Percentiles rank a stretch among this genome's conserved stretches.
These are phyloP conservation scores for Spongilla lacustris DNA, from an alignment of 37 sponge, comb jelly and placozoan genomes.

Conservation along the genomic window DNA sequence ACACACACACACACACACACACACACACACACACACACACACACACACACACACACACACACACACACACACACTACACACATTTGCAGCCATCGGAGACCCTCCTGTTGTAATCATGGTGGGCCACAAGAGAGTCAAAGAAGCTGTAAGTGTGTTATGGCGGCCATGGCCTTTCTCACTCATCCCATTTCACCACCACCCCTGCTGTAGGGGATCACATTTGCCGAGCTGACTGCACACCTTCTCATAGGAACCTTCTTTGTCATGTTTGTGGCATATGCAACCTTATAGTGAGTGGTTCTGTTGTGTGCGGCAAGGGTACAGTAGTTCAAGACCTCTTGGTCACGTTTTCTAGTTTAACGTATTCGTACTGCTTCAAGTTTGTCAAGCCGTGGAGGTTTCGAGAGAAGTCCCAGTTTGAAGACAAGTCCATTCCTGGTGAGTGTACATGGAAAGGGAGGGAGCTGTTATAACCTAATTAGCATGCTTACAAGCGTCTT, in stretches of 20 bases:
- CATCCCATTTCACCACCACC: not conserved
- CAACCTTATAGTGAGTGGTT: constrained; percentile 6
- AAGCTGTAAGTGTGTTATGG: constrained; percentile 38
- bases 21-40: too few relatives aligned
- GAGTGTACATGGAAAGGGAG: not conserved
- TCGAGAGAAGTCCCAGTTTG: not conserved
- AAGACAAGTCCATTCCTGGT: not conserved
- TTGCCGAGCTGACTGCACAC: constrained; percentile 87
- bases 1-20: too few relatives aligned
- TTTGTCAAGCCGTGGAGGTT: not conserved
- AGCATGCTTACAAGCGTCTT: too few relatives aligned
- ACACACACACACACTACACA: not conserved
- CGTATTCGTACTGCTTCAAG: not conserved
- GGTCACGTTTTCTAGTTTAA: not conserved
- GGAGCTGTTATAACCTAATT: not conserved
- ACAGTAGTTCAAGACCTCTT: too few relatives aligned
- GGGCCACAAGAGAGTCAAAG: constrained; percentile 69
- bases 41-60: too few relatives aligned
- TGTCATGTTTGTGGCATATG: constrained; percentile 76
- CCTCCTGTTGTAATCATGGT: constrained; percentile 99
- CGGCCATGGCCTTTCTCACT: not conserved
- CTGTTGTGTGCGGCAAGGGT: not conserved
- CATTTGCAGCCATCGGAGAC: constrained; percentile 86
- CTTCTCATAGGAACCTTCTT: constrained; percentile 79
- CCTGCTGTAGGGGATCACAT: constrained; percentile 65